A percentile compares a stretch with the other conserved stretches of the same genome.
phyloP scores from a whole-genome alignment of 2,888 invertebrate species.

The Sarcophaga caerulescens region DNA sequence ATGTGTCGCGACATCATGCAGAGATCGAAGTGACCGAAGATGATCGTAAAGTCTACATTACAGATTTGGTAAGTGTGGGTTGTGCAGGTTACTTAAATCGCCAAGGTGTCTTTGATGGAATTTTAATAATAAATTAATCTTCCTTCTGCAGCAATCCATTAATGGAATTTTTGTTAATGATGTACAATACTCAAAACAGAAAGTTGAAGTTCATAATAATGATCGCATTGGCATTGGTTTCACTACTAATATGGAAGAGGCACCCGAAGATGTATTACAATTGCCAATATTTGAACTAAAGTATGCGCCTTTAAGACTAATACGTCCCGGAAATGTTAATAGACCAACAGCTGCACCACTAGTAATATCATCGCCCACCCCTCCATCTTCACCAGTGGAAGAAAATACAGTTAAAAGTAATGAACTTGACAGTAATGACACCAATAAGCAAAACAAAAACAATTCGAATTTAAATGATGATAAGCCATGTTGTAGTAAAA shows the following conservation, averaged over 20 bases:
- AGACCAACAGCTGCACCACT: not conserved
- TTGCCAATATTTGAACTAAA: constrained; percentile 73
- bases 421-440: not conserved
- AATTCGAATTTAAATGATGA: not conserved
- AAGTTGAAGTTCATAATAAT: constrained; percentile 47
- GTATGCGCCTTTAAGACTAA: constrained; percentile 55
- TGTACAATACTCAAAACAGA: constrained; percentile 40
- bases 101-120: no score
- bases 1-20: constrained; percentile 76
- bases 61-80: constrained; percentile 73
- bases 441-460: not conserved
- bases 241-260: constrained; percentile 34
- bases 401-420: not conserved
- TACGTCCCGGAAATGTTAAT: not conserved
- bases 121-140: not conserved
- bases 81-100: no score
- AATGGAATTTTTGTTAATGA: constrained; percentile 77
- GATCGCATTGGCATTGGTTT: constrained; percentile 76
- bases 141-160: constrained; percentile 35
- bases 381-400: not conserved
- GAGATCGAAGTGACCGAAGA: constrained; percentile 70
- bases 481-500: constrained; percentile 25
- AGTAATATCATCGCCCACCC: not conserved
- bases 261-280: constrained; percentile 57
- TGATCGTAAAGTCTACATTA: constrained; percentile 69